Percentiles rank a stretch among this genome's conserved stretches.
phyloP scores from a whole-genome alignment of 2,113 vertebrate species.

The Ceuthmochares aereus region DNA sequence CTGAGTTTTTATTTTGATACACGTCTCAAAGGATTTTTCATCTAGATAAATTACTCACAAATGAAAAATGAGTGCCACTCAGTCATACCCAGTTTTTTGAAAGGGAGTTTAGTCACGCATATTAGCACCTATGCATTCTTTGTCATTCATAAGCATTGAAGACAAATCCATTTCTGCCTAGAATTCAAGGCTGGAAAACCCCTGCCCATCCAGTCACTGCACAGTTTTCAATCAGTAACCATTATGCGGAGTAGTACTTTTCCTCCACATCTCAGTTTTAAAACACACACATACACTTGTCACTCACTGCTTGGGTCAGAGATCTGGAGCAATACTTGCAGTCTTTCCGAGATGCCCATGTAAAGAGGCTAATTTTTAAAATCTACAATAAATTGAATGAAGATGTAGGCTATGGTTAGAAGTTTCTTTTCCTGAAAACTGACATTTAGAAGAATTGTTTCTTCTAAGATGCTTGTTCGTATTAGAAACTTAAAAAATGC shows the following conservation, averaged over 20 bases:
- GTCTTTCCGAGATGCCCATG: not conserved
- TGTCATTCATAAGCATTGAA: slow-evolving; percentile 1
- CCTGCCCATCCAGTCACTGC: not conserved
- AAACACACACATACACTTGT: not conserved
- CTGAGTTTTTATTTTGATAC: slow-evolving; percentile 45
- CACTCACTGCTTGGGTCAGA: not conserved
- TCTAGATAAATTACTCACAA: slow-evolving; percentile 43
- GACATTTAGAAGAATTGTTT: not conserved
- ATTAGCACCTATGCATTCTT: not conserved
- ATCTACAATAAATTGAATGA: not conserved
- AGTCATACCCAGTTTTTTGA: slow-evolving; percentile 29
- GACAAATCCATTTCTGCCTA: slow-evolving; percentile 8
- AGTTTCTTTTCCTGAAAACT: not conserved
- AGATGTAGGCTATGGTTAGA: not conserved
- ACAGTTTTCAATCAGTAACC: not conserved
- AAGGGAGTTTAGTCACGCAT: slow-evolving; percentile 39
- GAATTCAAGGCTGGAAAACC: not conserved
- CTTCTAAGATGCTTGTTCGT: not conserved
- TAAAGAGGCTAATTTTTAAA: not conserved
- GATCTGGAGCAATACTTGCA: not conserved
- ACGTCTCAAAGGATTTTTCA: slow-evolving; percentile 35
- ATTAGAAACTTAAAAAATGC: not conserved
- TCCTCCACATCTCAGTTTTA: not conserved
- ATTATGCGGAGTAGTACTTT: not conserved
- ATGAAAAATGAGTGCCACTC: slow-evolving; percentile 41